Conservation (phyloP, 2,797 vertebrate species). For the Linurgus olivaceus region DNA sequence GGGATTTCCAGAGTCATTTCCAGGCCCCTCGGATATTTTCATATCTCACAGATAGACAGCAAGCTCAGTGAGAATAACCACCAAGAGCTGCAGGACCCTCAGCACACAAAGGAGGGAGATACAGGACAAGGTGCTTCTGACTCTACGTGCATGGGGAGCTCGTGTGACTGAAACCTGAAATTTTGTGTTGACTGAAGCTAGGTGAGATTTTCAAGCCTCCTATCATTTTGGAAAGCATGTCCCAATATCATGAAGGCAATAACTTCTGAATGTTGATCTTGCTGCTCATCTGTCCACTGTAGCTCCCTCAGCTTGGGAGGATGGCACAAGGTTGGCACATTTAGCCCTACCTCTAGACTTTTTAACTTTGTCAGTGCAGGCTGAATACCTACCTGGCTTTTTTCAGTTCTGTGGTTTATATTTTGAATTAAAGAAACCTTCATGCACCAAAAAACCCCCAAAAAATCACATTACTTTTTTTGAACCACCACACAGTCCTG, state of each 20-base stretch:
- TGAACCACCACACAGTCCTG: not conserved
- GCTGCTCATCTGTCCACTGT: not conserved
- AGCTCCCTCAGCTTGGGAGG: not conserved
- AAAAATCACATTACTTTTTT: not conserved
- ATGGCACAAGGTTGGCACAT: not conserved
- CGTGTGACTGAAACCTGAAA: not conserved
- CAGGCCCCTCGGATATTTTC: not conserved
- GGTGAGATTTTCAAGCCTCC: not conserved
- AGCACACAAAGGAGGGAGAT: not conserved
- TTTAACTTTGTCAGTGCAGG: not conserved
- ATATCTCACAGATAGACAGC: not conserved
- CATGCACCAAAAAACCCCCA: not conserved
- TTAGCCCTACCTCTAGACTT: not conserved
- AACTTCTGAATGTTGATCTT: not conserved
- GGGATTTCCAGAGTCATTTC: not conserved
- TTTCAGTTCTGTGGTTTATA: not conserved
- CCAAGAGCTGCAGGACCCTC: not conserved
- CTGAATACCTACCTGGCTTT: not conserved
- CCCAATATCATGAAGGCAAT: accelerated
- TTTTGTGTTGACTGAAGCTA: not conserved
- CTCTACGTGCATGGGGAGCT: not conserved
- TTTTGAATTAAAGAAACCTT: not conserved
- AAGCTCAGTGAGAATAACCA: not conserved
- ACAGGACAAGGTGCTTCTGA: not conserved
- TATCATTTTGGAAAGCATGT: not conserved